Conservation (phyloP, 2,113 vertebrate genomes). For the Chaetops frenatus region DNA sequence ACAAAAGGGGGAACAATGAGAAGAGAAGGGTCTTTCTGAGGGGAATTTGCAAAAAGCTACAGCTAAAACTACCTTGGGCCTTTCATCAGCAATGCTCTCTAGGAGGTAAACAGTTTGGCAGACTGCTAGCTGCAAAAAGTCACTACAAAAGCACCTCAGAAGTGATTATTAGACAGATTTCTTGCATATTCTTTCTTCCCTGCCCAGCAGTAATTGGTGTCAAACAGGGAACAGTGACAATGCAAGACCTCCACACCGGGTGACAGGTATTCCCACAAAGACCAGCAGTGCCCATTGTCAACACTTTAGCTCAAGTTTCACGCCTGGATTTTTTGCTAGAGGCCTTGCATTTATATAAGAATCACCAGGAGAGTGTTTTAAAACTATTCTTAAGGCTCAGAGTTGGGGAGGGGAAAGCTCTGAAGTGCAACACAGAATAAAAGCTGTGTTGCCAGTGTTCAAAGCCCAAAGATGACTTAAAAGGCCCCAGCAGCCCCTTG, state of each 20-base stretch:
- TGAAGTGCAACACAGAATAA: not conserved
- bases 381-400: not conserved
- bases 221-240: not conserved
- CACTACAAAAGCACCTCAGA: not conserved
- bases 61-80: not conserved
- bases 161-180: not conserved
- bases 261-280: not conserved
- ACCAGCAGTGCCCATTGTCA: not conserved
- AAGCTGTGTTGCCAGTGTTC: not conserved
- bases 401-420: not conserved
- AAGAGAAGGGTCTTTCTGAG: not conserved
- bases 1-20: not conserved
- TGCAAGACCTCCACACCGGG: not conserved
- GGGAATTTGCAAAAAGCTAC: not conserved
- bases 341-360: not conserved
- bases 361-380: not conserved
- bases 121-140: not conserved
- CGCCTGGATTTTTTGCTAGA: not conserved
- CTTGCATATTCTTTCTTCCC: not conserved
- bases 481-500: not conserved
- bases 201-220: not conserved
- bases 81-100: not conserved
- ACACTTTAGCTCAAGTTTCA: not conserved
- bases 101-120: not conserved
- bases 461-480: not conserved